These are phyloP conservation scores for Nebria salina DNA, from an alignment of 2,888 invertebrate species.

Conservation along the genomic window DNA sequence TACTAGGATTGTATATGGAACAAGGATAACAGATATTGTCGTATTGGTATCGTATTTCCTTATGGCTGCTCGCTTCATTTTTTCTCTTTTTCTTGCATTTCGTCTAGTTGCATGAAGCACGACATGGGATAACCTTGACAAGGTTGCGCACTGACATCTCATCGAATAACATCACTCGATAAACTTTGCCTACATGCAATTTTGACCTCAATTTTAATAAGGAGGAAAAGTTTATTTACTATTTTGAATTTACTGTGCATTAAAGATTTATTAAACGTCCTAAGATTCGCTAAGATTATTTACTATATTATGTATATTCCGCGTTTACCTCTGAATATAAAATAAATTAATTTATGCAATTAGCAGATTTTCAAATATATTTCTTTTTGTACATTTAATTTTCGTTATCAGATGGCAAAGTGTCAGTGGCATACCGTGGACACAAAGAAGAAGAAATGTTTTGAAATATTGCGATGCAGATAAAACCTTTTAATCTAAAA, in stretches of 20 bases:
- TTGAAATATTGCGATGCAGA: slow-evolving; percentile 39
- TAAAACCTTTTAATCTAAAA: slow-evolving; percentile 40
- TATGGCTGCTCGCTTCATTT: neutral
- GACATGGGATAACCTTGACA: neutral
- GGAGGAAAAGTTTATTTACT: too few species aligned
- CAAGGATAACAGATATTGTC: neutral
- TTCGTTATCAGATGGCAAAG: slow-evolving; percentile 37
- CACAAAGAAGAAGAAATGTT: slow-evolving; percentile 7
- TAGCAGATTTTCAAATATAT: neutral
- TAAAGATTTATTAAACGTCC: too few species aligned
- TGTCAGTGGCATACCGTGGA: slow-evolving; percentile 32
- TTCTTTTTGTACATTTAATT: slow-evolving; percentile 27
- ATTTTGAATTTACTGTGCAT: too few species aligned
- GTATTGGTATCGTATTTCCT: slow-evolving; percentile 1
- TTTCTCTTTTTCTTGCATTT: neutral
- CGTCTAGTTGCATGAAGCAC: neutral
- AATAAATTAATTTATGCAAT: neutral
- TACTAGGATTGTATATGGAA: neutral
- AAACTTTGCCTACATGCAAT: neutral
- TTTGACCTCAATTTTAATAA: neutral
- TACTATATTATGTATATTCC: too few species aligned
- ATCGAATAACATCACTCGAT: neutral
- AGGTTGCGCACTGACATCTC: neutral
- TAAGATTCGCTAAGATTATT: too few species aligned
- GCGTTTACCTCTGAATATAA: neutral